Percentiles rank a stretch among this genome's conserved stretches.
These are phyloP conservation scores for Staurois parvus DNA, from an alignment of 2,797 vertebrate species.

Conservation along the genomic window DNA sequence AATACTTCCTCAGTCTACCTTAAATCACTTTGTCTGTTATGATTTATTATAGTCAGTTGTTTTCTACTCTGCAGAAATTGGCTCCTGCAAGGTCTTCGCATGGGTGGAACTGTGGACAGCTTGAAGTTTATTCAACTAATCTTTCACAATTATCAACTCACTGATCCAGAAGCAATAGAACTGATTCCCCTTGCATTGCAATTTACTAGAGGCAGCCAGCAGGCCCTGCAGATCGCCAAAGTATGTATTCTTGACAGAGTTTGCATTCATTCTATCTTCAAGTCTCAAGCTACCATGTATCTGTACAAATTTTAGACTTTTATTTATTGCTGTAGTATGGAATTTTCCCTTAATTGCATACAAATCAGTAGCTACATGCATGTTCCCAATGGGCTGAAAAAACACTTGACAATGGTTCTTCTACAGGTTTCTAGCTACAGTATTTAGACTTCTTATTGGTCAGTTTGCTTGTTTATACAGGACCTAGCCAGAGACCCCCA, in stretches of 20 bases:
- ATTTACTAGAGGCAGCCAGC: conserved; percentile 70
- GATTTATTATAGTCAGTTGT: background rate
- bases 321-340: too few relatives aligned
- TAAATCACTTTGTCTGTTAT: background rate
- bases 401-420: background rate
- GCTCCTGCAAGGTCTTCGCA: conserved; percentile 80
- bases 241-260: background rate
- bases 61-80: conserved; percentile 72
- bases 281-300: background rate
- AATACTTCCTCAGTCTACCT: background rate
- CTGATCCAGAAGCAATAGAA: conserved; percentile 73
- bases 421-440: background rate
- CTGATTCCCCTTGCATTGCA: conserved; percentile 76
- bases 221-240: conserved; percentile 65
- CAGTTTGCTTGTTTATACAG: conserved; percentile 65
- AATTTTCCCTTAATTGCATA: background rate
- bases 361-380: background rate
- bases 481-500: conserved; percentile 70
- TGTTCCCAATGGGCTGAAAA: background rate
- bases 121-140: conserved; percentile 80
- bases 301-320: background rate
- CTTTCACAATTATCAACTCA: conserved; percentile 75
- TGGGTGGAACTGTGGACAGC: conserved; percentile 74
- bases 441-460: background rate
- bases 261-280: background rate